phyloP scores from a whole-genome alignment of 2,888 invertebrate species.

The Nebria salina region DNA sequence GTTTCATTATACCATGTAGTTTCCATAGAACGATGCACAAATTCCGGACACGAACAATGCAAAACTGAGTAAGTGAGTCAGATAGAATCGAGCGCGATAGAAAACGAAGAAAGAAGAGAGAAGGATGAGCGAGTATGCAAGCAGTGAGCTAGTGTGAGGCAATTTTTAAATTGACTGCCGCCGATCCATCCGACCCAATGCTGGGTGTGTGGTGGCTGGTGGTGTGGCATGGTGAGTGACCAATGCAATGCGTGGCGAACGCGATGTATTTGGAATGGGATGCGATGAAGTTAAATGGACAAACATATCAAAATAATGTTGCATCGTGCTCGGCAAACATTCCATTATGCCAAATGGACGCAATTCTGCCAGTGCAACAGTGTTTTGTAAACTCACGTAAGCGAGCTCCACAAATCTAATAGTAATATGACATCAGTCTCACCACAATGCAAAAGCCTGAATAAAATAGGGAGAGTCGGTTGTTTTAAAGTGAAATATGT shows the following conservation, averaged over 20 bases:
- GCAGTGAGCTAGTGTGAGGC: not conserved
- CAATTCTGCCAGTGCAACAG: slow-evolving; percentile 28
- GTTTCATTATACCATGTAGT: slow-evolving; percentile 34
- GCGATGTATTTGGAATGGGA: not conserved
- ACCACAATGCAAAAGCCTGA: slow-evolving; percentile 1
- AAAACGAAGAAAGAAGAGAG: slow-evolving; percentile 15
- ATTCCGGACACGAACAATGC: slow-evolving; percentile 13
- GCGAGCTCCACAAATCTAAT: slow-evolving; percentile 38
- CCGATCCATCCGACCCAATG: not conserved
- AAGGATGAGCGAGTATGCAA: slow-evolving; percentile 9
- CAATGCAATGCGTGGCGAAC: slow-evolving; percentile 4
- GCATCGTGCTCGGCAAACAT: slow-evolving; percentile 43
- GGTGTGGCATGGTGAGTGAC: slow-evolving; percentile 6
- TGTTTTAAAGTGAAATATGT: not conserved
- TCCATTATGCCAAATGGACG: slow-evolving; percentile 43
- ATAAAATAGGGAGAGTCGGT: not conserved
- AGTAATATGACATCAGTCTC: slow-evolving; percentile 32
- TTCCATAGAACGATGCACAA: slow-evolving; percentile 13
- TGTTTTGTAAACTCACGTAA: slow-evolving; percentile 40
- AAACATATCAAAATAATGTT: slow-evolving; percentile 47
- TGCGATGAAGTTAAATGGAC: slow-evolving; percentile 45
- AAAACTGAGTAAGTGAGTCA: slow-evolving; percentile 10
- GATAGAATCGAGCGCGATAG: not conserved
- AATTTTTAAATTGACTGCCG: slow-evolving; percentile 43
- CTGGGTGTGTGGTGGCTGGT: not conserved